These are phyloP conservation scores for Plecotus auritus DNA, from an alignment of 2,113 vertebrate species.

Conservation along the genomic window DNA sequence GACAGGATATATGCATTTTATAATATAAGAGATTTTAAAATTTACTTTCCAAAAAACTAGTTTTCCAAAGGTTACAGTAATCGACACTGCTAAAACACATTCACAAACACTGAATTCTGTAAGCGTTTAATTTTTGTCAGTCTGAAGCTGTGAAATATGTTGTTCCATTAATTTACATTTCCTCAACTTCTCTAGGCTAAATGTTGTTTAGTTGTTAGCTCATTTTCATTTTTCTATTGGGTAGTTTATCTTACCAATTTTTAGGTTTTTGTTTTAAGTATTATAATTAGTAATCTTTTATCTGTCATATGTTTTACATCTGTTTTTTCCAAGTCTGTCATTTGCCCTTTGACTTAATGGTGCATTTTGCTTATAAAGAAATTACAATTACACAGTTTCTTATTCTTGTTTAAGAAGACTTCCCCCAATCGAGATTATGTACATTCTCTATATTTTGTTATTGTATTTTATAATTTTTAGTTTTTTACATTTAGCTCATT, in stretches of 20 bases:
- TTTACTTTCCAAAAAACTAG: not conserved
- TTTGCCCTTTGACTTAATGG: not conserved
- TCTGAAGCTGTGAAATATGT: constrained; percentile 20
- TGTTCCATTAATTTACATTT: not conserved
- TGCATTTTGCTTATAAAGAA: not conserved
- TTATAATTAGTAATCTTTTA: constrained; percentile 24
- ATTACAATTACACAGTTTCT: not conserved
- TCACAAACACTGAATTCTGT: not conserved
- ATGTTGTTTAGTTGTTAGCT: not conserved
- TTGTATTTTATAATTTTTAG: not conserved
- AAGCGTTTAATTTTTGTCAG: constrained; percentile 12
- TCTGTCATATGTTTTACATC: not conserved
- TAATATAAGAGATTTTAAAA: constrained; percentile 29
- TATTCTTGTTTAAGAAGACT: not conserved
- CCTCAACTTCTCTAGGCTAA: not conserved
- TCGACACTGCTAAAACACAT: not conserved
- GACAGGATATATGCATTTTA: not conserved
- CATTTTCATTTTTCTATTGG: constrained; percentile 5
- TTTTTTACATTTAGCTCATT: constrained; percentile 20
- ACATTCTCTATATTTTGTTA: not conserved
- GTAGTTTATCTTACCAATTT: not conserved
- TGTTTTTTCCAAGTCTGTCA: not conserved
- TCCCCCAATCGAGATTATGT: not conserved
- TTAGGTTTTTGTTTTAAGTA: not conserved
- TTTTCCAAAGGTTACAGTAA: not conserved